A percentile compares a stretch with the other conserved stretches of the same genome.
phyloP scores from a whole-genome alignment of 2,113 vertebrate species.

The Myotis brandtii region DNA sequence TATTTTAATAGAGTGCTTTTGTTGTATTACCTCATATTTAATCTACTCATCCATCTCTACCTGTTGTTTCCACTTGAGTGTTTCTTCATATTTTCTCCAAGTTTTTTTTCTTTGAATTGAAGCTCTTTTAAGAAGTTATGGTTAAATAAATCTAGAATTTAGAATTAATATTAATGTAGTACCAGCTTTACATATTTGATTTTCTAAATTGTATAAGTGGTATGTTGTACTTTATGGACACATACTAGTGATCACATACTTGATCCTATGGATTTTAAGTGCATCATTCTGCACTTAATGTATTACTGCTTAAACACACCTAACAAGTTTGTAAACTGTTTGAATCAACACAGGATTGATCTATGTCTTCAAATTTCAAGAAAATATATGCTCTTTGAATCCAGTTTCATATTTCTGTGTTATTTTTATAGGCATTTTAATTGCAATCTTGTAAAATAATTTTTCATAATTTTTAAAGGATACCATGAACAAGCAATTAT shows the following conservation, averaged over 20 bases:
- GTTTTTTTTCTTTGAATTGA: neutral
- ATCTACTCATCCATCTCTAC: conserved; percentile 33
- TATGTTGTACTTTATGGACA: neutral
- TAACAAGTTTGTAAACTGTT: conserved; percentile 25
- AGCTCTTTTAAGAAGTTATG: neutral
- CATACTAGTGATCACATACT: neutral
- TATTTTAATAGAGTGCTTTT: conserved; percentile 65
- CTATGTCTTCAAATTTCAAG: neutral
- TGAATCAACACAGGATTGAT: neutral
- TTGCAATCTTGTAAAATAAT: neutral
- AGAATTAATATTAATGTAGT: neutral
- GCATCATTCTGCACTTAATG: neutral
- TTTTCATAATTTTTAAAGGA: neutral
- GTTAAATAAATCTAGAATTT: neutral
- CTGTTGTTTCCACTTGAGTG: neutral
- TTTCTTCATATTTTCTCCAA: conserved; percentile 4
- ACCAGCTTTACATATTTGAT: neutral
- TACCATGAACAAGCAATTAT: neutral
- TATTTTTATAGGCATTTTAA: neutral
- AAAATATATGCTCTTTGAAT: neutral
- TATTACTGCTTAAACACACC: neutral
- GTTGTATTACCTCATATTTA: conserved; percentile 72
- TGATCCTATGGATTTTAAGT: neutral
- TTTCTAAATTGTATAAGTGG: neutral
- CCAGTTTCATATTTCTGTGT: neutral